Base-by-base conservation (phyloP, 2,888 invertebrate species). In the Nomada fabriciana region DNA sequence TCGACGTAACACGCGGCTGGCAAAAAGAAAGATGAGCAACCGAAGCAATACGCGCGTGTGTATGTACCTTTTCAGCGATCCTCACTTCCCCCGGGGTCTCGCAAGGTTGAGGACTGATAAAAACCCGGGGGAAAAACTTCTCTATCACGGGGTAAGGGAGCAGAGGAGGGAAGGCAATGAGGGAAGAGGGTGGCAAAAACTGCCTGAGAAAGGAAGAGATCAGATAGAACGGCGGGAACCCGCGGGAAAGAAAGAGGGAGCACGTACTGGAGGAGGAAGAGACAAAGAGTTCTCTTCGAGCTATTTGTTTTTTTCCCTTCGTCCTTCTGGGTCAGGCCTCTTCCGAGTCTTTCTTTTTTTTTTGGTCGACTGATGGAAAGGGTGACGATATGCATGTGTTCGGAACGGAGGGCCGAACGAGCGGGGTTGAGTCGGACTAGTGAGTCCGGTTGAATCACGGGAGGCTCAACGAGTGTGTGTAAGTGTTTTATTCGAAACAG, bases 351-450 rank as follows among this genome's bases (percentile, higher is more conserved):
- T 70, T n/a, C n/a, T 64, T 52, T 71, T 36, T 64, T 55, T 71
- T 71, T 72, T 71, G 43, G 73, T 43, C 53, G 68, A 60, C 64
- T 57, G 81, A 69, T 52, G 72, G 75, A 83, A 84, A 76, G 82
- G 84, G 70, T 76, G 80, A 87, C 71, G 89, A 89, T 88, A 89
- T 87, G 89, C 89, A 88, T 88, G 83, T 83, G 80, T 36, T 72
- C 20, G 59, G n/a, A 55, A 23, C n/a, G n/a, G 20, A 29, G 70
- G 69, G 43, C 64, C 52, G 76, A 36, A 65, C 29, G 64, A 36
- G 76, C 68, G 75, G 64, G 77, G 63, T 53, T 20, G 53, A 20
- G 47, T 60, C 53, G 64, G 70, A 76, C 76, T 10, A 63, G 10
- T 25, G 68, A 43, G 76, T 64, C 74, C 60, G 77, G 67, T 53